These are phyloP conservation scores for Pristionchus fissidentatus DNA, from an alignment of 2,888 invertebrate genomes.

Conservation along the genomic window DNA sequence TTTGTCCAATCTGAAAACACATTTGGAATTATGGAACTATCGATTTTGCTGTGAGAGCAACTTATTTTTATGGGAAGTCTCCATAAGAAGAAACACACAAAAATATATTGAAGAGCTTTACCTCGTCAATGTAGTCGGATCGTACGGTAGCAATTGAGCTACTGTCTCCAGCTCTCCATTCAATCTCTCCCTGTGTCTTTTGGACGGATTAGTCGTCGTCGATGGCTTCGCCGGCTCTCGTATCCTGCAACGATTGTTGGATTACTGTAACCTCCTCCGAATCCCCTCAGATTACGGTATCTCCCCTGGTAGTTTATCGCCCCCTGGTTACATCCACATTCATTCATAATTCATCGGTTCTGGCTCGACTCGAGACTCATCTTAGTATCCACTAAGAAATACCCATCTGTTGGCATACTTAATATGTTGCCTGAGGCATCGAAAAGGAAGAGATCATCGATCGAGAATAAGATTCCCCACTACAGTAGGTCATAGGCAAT, in stretches of 20 bases:
- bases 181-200: constrained; percentile 93
- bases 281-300: background rate
- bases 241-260: constrained; percentile 60
- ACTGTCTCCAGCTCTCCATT: constrained; percentile 98
- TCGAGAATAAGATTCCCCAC: background rate
- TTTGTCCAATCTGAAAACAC: constrained; percentile 87
- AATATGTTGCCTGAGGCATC: constrained; percentile 27
- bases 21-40: background rate
- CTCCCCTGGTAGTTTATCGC: constrained; percentile 10
- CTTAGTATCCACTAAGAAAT: constrained; percentile 12
- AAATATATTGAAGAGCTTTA: too few relatives aligned
- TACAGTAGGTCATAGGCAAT: background rate
- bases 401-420: constrained; percentile 33
- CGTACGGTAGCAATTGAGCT: constrained; percentile 81
- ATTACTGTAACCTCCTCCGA: background rate
- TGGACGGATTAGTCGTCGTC: constrained; percentile 87
- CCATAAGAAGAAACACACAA: too few relatives aligned
- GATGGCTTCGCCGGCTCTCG: constrained; percentile 69
- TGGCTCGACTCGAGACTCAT: background rate
- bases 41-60: too few relatives aligned
- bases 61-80: too few relatives aligned
- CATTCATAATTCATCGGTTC: constrained; percentile 25
- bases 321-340: constrained; percentile 22
- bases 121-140: constrained; percentile 80
- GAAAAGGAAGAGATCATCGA: background rate